Evolutionary conservation across 2,888 invertebrate genomes (phyloP).

Genomic region (Rapana venosa): DNA sequence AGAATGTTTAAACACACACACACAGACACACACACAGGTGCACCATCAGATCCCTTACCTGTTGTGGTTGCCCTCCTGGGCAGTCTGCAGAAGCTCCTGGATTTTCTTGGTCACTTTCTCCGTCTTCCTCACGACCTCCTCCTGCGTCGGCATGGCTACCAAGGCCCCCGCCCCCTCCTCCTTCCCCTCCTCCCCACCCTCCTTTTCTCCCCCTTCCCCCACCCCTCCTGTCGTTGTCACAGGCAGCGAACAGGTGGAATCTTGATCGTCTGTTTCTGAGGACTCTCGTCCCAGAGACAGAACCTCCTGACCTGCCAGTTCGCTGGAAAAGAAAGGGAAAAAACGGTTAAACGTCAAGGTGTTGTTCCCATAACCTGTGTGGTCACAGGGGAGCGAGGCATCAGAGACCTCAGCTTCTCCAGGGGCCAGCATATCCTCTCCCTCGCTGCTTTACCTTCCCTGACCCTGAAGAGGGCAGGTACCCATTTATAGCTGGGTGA

Average conservation of each 20-base stretch:
- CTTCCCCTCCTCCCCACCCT: not conserved
- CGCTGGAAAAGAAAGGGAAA: not conserved
- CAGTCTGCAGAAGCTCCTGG: conserved; percentile 90
- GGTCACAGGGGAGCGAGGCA: too few species aligned
- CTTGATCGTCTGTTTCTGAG: conserved; percentile 52
- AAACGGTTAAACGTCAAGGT: too few species aligned
- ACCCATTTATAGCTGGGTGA: too few species aligned
- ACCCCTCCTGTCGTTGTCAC: too few species aligned
- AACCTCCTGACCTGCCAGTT: conserved; percentile 46
- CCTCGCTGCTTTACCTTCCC: too few species aligned
- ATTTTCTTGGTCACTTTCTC: conserved; percentile 92
- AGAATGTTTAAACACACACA: not conserved
- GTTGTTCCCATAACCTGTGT: too few species aligned
- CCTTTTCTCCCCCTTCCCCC: not conserved
- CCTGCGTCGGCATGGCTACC: conserved; percentile 79
- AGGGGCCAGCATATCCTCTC: too few species aligned
- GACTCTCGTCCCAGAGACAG: conserved; percentile 49
- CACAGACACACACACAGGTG: not conserved
- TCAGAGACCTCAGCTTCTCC: too few species aligned
- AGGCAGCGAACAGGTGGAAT: conserved; percentile 46
- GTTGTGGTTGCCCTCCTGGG: conserved; percentile 85
- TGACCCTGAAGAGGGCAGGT: too few species aligned
- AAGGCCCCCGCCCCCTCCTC: conserved; percentile 31
- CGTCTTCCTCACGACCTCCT: conserved; percentile 87
- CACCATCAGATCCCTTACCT: conserved; percentile 69